Conservation (phyloP, 1,140 invertebrate genomes). For the Atta colombica region DNA sequence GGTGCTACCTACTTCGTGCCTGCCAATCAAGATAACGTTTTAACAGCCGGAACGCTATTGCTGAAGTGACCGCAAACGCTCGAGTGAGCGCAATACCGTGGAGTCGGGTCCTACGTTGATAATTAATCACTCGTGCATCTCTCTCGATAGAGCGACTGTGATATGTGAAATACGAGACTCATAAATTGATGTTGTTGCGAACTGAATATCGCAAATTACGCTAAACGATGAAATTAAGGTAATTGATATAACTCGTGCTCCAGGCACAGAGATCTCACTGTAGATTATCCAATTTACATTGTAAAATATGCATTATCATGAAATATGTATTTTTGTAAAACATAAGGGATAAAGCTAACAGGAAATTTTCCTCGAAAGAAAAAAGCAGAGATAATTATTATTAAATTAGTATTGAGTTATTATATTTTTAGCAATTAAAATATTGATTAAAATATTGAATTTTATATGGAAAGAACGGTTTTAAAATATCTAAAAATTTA, state of each 20-base stretch:
- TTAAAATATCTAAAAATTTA: no score
- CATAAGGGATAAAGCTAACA: not conserved
- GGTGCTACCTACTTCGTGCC: constrained; percentile 6
- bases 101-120: constrained; percentile 23
- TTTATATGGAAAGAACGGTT: not conserved
- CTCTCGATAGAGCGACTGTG: not conserved
- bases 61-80: constrained; percentile 5
- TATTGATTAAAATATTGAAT: not conserved
- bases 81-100: not conserved
- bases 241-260: not conserved
- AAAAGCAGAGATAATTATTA: not conserved
- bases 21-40: constrained; percentile 46
- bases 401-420: not conserved
- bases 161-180: constrained; percentile 25
- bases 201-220: constrained; percentile 46
- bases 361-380: not conserved
- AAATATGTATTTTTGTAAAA: constrained; percentile 2
- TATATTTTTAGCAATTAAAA: not conserved
- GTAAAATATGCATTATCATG: not conserved
- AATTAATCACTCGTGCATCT: constrained; percentile 41
- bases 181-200: constrained; percentile 38
- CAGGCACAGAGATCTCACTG: not conserved
- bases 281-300: not conserved
- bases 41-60: not conserved
- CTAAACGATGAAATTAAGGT: constrained; percentile 15